Conservation (phyloP, 1,140 invertebrate species). For the Macrosteles quadrilineatus region DNA sequence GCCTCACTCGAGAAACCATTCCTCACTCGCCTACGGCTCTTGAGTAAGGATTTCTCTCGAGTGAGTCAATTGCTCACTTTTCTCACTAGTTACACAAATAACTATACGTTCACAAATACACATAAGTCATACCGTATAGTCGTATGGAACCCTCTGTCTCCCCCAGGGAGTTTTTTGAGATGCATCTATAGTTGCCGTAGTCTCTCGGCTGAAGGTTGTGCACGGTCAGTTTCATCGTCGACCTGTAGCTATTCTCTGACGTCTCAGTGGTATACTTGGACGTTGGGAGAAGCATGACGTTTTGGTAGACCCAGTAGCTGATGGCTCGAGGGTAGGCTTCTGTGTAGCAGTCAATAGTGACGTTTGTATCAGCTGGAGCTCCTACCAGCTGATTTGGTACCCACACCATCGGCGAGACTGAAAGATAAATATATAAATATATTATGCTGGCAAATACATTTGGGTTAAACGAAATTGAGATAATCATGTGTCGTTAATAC, state of each 20-base stretch:
- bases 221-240: conserved; percentile 84
- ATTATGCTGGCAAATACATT: too few species aligned
- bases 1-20: too few species aligned
- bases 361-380: conserved; percentile 81
- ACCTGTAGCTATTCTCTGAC: conserved; percentile 78
- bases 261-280: conserved; percentile 79
- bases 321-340: conserved; percentile 89
- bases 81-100: too few species aligned
- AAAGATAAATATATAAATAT: conserved; percentile 29
- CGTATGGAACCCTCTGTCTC: conserved; percentile 90
- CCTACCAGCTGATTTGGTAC: conserved; percentile 90
- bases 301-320: conserved; percentile 89
- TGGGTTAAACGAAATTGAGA: too few species aligned
- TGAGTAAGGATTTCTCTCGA: too few species aligned
- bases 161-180: conserved; percentile 90
- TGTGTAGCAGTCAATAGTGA: conserved; percentile 90
- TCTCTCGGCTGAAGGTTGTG: conserved; percentile 73
- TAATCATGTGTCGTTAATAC: too few species aligned
- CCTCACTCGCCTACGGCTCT: too few species aligned
- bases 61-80: too few species aligned
- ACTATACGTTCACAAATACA: too few species aligned
- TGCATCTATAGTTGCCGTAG: conserved; percentile 84
- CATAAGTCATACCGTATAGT: conserved; percentile 77
- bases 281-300: conserved; percentile 80
- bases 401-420: conserved; percentile 91